phyloP scores from a whole-genome alignment of 2,113 vertebrate genomes.

The Columba livia region DNA sequence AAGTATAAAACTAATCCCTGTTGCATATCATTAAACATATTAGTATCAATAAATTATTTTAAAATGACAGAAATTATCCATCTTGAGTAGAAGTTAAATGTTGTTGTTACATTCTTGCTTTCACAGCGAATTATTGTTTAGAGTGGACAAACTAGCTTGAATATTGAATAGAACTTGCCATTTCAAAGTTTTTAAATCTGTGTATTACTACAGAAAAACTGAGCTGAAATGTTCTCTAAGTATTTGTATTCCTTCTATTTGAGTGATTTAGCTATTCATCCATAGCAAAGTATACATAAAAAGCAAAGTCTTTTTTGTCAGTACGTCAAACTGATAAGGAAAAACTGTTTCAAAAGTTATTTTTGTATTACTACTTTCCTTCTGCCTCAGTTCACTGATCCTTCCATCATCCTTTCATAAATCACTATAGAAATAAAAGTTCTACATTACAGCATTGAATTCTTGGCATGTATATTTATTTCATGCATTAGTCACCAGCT shows the following conservation, averaged over 20 bases:
- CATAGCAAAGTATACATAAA: background rate
- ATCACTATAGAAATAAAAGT: background rate
- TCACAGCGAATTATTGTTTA: background rate
- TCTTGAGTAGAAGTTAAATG: background rate
- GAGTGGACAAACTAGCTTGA: background rate
- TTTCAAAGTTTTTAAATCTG: background rate
- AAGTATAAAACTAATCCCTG: background rate
- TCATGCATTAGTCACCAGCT: background rate
- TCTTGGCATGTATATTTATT: background rate
- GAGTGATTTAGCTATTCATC: background rate
- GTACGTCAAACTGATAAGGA: background rate
- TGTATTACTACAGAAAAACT: background rate
- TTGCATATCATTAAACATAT: background rate
- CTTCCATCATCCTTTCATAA: background rate
- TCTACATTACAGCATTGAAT: background rate
- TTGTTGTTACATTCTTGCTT: background rate
- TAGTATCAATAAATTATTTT: background rate
- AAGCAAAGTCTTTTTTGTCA: background rate
- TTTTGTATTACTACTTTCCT: background rate
- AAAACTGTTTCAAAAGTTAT: background rate
- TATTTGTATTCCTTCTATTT: background rate
- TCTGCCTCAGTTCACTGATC: background rate
- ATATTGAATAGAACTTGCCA: background rate
- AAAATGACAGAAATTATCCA: background rate
- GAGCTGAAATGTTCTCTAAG: background rate